phyloP scores from a whole-genome alignment of 2,797 vertebrate species.

The Paratrypauchen microcephalus region DNA sequence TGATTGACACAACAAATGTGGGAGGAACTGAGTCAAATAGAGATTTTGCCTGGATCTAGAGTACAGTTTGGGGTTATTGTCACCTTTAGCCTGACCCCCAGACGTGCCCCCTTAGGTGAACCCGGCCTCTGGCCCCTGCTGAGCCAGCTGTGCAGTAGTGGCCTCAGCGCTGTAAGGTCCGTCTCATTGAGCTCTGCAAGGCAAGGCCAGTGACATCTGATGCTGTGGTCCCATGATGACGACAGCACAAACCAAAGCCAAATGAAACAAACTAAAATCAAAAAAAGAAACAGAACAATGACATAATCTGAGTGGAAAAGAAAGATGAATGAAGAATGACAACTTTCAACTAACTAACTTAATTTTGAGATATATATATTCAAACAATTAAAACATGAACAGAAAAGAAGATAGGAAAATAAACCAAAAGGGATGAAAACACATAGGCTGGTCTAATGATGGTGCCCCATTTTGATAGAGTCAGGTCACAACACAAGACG shows the following conservation, averaged over 20 bases:
- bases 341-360: conserved; percentile 16
- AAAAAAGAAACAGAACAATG: conserved; percentile 72
- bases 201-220: conserved; percentile 85
- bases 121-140: conserved; percentile 61
- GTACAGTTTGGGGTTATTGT: conserved; percentile 80
- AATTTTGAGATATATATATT: not conserved
- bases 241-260: conserved; percentile 75
- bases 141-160: conserved; percentile 71
- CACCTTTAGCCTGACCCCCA: conserved; percentile 84
- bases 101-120: conserved; percentile 70
- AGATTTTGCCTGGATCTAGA: conserved; percentile 83
- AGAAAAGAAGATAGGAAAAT: conserved; percentile 58
- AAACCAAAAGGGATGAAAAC: conserved; percentile 61
- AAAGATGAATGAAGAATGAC: conserved; percentile 67
- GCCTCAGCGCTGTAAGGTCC: conserved; percentile 72
- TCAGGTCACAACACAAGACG: conserved; percentile 67
- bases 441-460: conserved; percentile 73
- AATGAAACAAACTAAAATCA: conserved; percentile 73
- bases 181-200: conserved; percentile 82
- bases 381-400: conserved; percentile 37
- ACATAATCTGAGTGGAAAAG: conserved; percentile 68
- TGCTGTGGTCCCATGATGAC: conserved; percentile 83
- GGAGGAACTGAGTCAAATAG: conserved; percentile 68
- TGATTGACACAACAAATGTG: conserved; percentile 17
- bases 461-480: conserved; percentile 68